Evolutionary conservation across 2,113 vertebrate species (phyloP).

Genomic region (Myrmophylax atrothorax): DNA sequence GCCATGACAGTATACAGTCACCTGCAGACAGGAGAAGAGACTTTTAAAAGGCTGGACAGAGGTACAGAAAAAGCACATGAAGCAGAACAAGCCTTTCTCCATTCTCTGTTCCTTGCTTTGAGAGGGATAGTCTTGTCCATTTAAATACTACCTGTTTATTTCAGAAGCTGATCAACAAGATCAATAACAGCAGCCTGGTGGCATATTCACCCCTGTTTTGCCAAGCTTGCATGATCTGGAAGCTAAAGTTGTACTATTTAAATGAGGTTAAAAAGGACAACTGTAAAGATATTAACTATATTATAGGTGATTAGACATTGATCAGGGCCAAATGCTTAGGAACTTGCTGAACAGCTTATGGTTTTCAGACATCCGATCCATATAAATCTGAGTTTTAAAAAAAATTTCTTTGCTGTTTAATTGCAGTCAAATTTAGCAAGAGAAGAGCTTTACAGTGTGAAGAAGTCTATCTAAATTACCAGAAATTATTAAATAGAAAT

Average conservation of each 20-base stretch:
- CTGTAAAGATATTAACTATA: neutral
- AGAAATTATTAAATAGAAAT: neutral
- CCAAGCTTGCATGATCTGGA: neutral
- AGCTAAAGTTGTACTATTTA: neutral
- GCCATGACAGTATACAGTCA: neutral
- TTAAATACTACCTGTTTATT: neutral
- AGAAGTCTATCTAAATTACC: neutral
- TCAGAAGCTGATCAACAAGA: neutral
- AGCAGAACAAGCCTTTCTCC: neutral
- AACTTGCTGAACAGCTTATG: neutral
- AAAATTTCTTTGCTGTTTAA: neutral
- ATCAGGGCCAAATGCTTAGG: neutral
- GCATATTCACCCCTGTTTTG: neutral
- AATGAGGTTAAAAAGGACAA: neutral
- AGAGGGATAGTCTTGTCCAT: neutral
- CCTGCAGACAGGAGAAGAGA: neutral
- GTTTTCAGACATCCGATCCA: slow-evolving; percentile 5
- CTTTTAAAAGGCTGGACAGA: neutral
- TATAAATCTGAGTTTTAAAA: neutral
- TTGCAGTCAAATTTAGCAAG: neutral
- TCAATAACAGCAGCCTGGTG: neutral
- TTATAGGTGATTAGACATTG: neutral
- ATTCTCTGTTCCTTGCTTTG: neutral
- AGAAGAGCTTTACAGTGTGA: neutral
- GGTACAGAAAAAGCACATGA: neutral